Base-by-base conservation (phyloP, 2,888 invertebrate genomes). In the Eustalomyia histrio region DNA sequence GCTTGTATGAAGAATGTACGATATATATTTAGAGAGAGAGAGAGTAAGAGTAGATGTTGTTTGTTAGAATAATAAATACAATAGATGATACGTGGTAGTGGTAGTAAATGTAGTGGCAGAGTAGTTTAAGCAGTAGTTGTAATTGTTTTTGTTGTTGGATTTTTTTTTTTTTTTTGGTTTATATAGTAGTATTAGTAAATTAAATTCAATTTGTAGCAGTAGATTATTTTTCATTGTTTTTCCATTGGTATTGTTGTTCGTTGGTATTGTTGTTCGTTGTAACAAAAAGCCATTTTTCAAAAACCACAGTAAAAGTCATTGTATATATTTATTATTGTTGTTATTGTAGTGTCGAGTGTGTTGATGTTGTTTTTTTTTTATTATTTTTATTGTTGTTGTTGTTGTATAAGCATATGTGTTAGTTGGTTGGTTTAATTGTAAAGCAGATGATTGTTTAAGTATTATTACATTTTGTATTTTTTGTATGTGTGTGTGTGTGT, bases 181-280 rank as follows among this genome's bases (percentile, higher is more conserved):
- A 39, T 47, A n/a, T 47, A 47, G n/a, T n/a, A 47, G 55, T 76
- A 65, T 29, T 74, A 67, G 65, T 64, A 69, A 57, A 60, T 71
- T 58, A 63, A 39, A 55, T 58, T 24, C 52, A 67, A 71, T 61
- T 75, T 52, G 39, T 39, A 63, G 64, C 55, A 69, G 57, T 57
- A 63, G 47, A 60, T 64, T 50, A 58, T 61, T 60, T 65, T 67
- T 50, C 53, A 67, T 67, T 67, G 55, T 16, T 47, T 47, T 29
- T 29, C 6, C 29, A 24, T 67, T 68, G 14, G 79, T 60, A 55
- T 71, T 76, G 24, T 78, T 79, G 65, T 82, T 63, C 33, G 79
- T 83, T 82, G 52, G 79, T 60, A 55, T 71, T 76, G 24, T 78
- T 79, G 65, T 82, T 63, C 33, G 79, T 83, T 82, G 52, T 73